These are phyloP conservation scores for Acronicta psi DNA, from an alignment of 2,888 invertebrate genomes.

Conservation along the genomic window DNA sequence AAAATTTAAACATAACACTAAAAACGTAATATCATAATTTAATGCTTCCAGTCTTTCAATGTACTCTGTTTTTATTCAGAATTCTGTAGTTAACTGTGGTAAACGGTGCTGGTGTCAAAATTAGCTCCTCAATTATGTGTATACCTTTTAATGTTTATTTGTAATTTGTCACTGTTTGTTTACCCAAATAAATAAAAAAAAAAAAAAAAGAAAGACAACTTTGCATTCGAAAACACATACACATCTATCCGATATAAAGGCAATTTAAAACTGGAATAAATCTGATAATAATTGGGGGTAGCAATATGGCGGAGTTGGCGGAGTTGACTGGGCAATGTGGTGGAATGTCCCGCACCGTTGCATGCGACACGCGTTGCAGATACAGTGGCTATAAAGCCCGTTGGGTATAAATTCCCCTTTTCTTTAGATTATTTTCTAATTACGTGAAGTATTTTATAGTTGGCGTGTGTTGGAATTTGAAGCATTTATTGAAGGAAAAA, in stretches of 20 bases:
- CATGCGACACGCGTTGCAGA: conserved; percentile 23
- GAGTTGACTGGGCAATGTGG: background rate
- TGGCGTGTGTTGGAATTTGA: no score
- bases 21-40: no score
- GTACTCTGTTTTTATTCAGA: no score
- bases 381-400: conserved; percentile 9
- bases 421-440: background rate
- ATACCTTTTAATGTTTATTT: no score
- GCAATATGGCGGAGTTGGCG: conserved; percentile 17
- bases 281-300: background rate
- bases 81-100: no score
- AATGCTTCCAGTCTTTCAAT: no score
- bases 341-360: conserved; percentile 14
- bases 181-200: background rate
- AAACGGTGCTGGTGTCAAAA: no score
- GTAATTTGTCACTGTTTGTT: no score
- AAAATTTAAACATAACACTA: no score
- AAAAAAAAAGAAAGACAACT: background rate
- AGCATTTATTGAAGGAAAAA: no score
- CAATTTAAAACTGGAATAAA: conserved; percentile 14
- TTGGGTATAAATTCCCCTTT: background rate
- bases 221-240: background rate
- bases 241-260: background rate
- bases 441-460: background rate
- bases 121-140: no score